Evolutionary conservation across 2,113 vertebrate species (phyloP).

Genomic region (Caloenas nicobarica): DNA sequence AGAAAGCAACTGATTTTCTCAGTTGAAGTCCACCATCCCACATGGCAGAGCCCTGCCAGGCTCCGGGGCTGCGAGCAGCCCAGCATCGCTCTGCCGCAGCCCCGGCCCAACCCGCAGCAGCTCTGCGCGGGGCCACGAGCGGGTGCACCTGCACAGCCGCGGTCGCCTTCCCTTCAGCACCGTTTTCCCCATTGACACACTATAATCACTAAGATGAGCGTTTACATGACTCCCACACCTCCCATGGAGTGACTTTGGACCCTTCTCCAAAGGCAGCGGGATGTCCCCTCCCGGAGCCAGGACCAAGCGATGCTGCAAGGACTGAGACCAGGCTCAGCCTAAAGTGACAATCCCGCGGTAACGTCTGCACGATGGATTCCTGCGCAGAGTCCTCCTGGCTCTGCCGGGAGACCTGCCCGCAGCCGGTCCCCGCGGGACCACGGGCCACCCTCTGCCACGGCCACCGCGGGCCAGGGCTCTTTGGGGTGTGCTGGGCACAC

Average conservation of each 20-base stretch:
- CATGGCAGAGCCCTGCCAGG: background rate
- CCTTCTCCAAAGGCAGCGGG: background rate
- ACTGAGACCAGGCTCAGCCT: background rate
- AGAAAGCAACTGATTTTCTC: background rate
- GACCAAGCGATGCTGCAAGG: background rate
- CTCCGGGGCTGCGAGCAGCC: background rate
- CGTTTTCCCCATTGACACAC: rapidly evolving
- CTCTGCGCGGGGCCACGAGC: background rate
- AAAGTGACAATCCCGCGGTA: background rate
- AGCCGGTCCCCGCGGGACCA: background rate
- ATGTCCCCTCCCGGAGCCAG: rapidly evolving
- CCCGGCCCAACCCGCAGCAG: rapidly evolving
- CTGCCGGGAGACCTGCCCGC: rapidly evolving
- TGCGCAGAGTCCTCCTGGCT: background rate
- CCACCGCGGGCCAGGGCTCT: background rate
- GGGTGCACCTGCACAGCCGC: rapidly evolving
- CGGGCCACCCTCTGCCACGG: background rate
- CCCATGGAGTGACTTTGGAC: rapidly evolving
- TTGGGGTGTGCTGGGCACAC: background rate
- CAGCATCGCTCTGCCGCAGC: background rate
- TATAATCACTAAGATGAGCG: too few relatives aligned
- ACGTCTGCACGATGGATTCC: background rate
- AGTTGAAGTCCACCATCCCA: background rate
- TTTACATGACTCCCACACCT: rapidly evolving
- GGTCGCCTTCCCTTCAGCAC: rapidly evolving